Evolutionary conservation across 1,140 invertebrate species (phyloP).

Genomic region (Harpegnathos saltator): DNA sequence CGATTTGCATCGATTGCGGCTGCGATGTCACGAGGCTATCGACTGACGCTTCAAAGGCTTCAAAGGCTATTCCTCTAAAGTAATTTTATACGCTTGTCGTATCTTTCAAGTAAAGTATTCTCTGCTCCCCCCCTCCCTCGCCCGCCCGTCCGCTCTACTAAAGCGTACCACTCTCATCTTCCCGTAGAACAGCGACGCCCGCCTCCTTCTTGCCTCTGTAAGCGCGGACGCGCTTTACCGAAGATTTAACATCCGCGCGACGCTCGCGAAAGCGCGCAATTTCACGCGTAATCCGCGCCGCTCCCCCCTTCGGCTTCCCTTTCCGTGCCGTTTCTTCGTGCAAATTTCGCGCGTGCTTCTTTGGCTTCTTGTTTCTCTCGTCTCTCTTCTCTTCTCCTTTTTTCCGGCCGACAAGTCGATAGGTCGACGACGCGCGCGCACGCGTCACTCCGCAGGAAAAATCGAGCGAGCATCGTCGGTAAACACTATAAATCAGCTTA

Average conservation of each 20-base stretch:
- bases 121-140: neutral
- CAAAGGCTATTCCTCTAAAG: no score
- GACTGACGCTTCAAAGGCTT: no score
- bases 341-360: neutral
- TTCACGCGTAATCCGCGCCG: slow-evolving; percentile 60
- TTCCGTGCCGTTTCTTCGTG: slow-evolving; percentile 4
- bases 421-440: neutral
- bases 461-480: slow-evolving; percentile 67
- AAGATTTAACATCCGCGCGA: slow-evolving; percentile 23
- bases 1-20: neutral
- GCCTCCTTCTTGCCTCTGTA: neutral
- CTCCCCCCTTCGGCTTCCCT: slow-evolving; percentile 20
- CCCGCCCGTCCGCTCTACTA: neutral
- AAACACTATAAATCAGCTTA: slow-evolving; percentile 78
- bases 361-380: no score
- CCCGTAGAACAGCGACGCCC: neutral
- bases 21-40: neutral
- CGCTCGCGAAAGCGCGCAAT: slow-evolving; percentile 36
- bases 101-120: neutral
- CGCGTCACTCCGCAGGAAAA: slow-evolving; percentile 48
- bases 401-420: neutral
- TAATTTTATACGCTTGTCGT: no score
- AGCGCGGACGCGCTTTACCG: neutral
- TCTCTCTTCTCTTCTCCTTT: no score
- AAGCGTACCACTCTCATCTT: neutral